These are phyloP conservation scores for Dermatemys mawii DNA, from an alignment of 2,113 vertebrate genomes.

Conservation along the genomic window DNA sequence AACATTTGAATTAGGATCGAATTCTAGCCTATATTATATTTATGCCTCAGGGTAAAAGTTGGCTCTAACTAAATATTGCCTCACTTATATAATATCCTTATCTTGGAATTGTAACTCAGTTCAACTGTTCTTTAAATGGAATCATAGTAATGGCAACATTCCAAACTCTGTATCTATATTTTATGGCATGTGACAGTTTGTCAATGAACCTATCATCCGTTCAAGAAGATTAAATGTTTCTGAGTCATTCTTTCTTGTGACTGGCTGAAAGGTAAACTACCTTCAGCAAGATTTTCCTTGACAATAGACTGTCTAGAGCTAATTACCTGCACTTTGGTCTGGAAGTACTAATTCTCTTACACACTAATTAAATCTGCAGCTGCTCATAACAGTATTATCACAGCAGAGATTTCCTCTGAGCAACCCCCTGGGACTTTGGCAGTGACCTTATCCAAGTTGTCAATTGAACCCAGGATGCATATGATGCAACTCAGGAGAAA, in stretches of 20 bases:
- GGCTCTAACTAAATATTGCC: not conserved
- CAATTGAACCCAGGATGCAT: not conserved
- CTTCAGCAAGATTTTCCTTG: not conserved
- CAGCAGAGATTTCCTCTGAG: conserved; percentile 20
- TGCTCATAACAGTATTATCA: not conserved
- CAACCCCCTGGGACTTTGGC: conserved; percentile 10
- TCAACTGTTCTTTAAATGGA: not conserved
- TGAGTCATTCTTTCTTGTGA: not conserved
- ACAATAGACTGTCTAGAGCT: not conserved
- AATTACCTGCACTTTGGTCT: not conserved
- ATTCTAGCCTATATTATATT: not conserved
- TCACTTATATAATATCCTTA: not conserved
- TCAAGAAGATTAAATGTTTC: rapidly evolving
- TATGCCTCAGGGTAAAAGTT: not conserved
- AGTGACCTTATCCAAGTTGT: conserved; percentile 25
- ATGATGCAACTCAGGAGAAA: conserved; percentile 23
- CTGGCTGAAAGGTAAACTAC: not conserved
- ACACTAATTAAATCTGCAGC: conserved; percentile 36
- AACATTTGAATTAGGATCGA: not conserved
- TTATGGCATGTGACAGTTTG: not conserved
- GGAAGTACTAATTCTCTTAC: conserved; percentile 8
- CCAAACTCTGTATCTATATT: not conserved
- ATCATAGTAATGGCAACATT: not conserved
- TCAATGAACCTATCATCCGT: not conserved
- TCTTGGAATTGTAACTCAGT: not conserved